phyloP scores from a whole-genome alignment of 2,797 vertebrate genomes.

The Natrix natrix region DNA sequence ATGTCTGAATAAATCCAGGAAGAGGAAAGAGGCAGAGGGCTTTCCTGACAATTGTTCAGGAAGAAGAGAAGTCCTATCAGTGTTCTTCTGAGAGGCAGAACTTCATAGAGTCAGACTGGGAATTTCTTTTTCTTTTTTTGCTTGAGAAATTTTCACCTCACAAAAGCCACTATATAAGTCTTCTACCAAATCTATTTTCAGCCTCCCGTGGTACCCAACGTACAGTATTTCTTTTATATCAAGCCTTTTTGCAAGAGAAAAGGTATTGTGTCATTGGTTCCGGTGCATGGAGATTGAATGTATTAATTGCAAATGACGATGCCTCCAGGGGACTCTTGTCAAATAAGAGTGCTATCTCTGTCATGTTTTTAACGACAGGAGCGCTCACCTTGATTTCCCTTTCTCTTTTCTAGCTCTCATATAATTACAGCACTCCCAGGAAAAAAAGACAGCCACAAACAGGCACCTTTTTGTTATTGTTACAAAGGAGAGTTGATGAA shows the following conservation, averaged over 20 bases:
- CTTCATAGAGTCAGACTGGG: not conserved
- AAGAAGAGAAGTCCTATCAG: not conserved
- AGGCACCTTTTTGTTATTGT: not conserved
- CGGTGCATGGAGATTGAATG: constrained; percentile 4
- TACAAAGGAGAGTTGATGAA: constrained; percentile 5
- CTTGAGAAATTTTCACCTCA: not conserved
- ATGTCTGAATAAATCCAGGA: too few relatives aligned
- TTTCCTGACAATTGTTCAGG: not conserved
- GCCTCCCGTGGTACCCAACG: not conserved
- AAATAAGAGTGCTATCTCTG: constrained; percentile 10
- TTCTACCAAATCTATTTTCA: constrained; percentile 19
- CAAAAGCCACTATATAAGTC: constrained; percentile 11
- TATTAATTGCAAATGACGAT: constrained; percentile 7
- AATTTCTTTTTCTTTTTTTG: not conserved
- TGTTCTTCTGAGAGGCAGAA: not conserved
- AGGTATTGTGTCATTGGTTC: not conserved
- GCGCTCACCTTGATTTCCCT: not conserved
- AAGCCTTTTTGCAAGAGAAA: constrained; percentile 21
- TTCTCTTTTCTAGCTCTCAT: not conserved
- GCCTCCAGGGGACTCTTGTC: not conserved
- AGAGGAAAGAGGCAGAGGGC: too few relatives aligned
- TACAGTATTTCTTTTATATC: constrained; percentile 28
- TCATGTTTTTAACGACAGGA: constrained; percentile 11
- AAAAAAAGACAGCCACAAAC: not conserved
- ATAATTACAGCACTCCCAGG: not conserved